Evolutionary conservation across 2,797 vertebrate genomes (phyloP), one percentile per base, ranked within the genome.

Genomic region (Threskiornis aethiopicus): DNA sequence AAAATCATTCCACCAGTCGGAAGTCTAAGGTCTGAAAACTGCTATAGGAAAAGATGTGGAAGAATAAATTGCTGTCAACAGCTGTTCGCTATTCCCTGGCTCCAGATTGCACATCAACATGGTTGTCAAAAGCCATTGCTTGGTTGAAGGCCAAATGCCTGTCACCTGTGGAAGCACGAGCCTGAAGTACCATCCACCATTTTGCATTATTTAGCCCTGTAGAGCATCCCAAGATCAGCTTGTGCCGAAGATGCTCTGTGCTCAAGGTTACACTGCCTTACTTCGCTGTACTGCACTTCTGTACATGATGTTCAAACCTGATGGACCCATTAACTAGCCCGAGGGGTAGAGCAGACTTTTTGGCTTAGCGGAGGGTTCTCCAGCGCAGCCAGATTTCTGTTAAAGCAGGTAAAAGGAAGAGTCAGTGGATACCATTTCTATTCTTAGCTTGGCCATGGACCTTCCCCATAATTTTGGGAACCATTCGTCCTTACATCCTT

Each of bases 81-180:
- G 79, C 46, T 62, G 9, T 37, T 64, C 9, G 7, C 26, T 44
- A 11, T 59, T 77, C 64, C 64, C 59, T 70, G 51, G 31, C 82
- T 91, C 42, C 79, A 77, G 47, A 35, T 16, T 81, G n/a, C 15
- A 5, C 25, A 51, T 22, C 46, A 75, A n/a, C 33, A 8, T 0
- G 7, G 25, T 5, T 16, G 55, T 39, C 64, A 87, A 58, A 92
- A 87, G 41, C 15, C 29, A 62, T 1, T 37, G 57, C 37, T 33
- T 54, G 75, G 31, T 7, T 78, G 81, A 81, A 70, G 52, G 72
- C 31, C 37, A 64, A 85, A 80, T 10, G 13, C 31, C 51, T 0
- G 1, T 22, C 41, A 51, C 0, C 1, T 4, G 10, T 25, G 51
- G 70, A 59, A 88, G 19, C 39, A 41, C 0, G 0, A 72, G 24